Conservation (phyloP, 2,888 invertebrate genomes). For the Agrochola macilenta region DNA sequence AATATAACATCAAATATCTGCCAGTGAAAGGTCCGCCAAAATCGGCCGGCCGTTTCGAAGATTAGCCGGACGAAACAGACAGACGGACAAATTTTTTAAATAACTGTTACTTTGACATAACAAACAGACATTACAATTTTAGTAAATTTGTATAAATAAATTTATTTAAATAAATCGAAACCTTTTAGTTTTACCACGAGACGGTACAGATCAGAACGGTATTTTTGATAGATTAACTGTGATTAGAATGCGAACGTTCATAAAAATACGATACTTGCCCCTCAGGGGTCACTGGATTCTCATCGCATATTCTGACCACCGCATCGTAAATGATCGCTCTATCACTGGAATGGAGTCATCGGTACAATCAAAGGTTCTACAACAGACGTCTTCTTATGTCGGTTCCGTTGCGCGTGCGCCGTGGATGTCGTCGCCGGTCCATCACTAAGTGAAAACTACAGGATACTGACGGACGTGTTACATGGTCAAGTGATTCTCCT, state of each 20-base stretch:
- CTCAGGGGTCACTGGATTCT: background rate
- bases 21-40: no score
- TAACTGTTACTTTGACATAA: no score
- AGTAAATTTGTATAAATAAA: no score
- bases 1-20: no score
- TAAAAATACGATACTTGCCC: no score
- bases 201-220: no score
- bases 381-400: conserved; percentile 1
- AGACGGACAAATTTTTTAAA: no score
- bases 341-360: conserved; percentile 11
- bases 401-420: conserved; percentile 9
- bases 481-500: conserved; percentile 19
- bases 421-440: background rate
- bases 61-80: no score
- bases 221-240: background rate
- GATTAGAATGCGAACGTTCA: no score
- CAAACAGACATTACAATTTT: no score
- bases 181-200: background rate
- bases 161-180: background rate
- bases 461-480: conserved; percentile 8
- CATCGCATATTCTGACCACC: background rate
- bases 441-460: conserved; percentile 45
- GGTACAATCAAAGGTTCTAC: conserved; percentile 47
- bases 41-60: no score
- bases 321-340: conserved; percentile 7